phyloP scores from a whole-genome alignment of 2,797 vertebrate genomes.

The Phrynocephalus guinanensis region DNA sequence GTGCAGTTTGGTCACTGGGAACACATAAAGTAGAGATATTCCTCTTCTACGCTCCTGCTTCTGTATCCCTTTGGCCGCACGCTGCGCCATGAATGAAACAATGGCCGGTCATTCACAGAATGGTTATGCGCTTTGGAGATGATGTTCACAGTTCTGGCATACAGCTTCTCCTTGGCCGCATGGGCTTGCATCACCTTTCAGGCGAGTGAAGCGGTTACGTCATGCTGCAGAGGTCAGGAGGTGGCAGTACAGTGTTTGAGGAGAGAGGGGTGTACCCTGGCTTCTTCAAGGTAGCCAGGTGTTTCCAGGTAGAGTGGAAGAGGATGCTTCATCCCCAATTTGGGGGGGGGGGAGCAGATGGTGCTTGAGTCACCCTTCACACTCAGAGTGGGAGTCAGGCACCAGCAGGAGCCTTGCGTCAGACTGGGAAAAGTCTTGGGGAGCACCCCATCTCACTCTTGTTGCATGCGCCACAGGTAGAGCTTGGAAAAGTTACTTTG shows the following conservation, averaged over 20 bases:
- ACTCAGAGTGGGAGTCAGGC: not conserved
- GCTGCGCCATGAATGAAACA: not conserved
- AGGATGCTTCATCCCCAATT: not conserved
- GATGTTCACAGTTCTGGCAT: not conserved
- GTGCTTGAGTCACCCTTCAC: not conserved
- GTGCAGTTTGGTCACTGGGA: not conserved
- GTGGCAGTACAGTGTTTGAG: too few species aligned
- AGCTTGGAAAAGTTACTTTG: too few species aligned
- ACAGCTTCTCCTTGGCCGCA: not conserved
- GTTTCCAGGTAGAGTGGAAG: not conserved
- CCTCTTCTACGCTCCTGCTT: not conserved
- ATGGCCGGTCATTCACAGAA: not conserved
- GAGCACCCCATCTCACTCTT: not conserved
- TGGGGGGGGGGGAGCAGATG: not conserved
- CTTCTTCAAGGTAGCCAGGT: not conserved
- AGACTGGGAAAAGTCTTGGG: too few species aligned
- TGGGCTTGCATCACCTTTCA: too few species aligned
- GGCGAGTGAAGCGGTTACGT: too few species aligned
- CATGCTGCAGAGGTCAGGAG: too few species aligned
- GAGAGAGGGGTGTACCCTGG: too few species aligned
- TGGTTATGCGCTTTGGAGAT: not conserved
- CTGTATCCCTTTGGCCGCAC: not conserved
- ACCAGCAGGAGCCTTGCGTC: too few species aligned
- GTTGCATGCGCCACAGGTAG: too few species aligned
- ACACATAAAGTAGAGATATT: rapidly evolving